Evolutionary conservation across 2,888 invertebrate genomes (phyloP).

Genomic region (Tenthredo livida): DNA sequence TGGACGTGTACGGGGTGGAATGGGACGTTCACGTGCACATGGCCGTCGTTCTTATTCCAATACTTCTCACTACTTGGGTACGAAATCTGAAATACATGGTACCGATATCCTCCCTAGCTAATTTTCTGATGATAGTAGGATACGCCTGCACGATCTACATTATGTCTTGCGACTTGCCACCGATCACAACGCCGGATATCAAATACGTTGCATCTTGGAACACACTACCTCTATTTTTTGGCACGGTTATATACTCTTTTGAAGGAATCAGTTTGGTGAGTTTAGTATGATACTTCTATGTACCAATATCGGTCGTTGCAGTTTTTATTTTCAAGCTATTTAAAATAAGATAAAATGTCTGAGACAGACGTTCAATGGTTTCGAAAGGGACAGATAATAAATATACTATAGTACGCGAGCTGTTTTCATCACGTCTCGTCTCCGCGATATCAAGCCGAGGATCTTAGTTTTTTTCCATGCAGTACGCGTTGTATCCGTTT

Average conservation of each 20-base stretch:
- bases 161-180: slow-evolving; percentile 86
- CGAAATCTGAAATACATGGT: slow-evolving; percentile 88
- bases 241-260: slow-evolving; percentile 97
- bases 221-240: slow-evolving; percentile 93
- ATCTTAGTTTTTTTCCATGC: background rate
- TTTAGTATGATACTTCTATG: slow-evolving; percentile 54
- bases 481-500: background rate
- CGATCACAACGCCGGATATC: slow-evolving; percentile 79
- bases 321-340: background rate
- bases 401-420: background rate
- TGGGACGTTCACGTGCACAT: slow-evolving; percentile 87
- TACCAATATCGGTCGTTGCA: background rate
- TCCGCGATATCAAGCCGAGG: background rate
- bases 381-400: background rate
- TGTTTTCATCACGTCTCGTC: background rate
- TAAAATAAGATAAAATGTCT: too few relatives aligned
- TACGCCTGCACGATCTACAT: slow-evolving; percentile 89
- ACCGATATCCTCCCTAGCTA: slow-evolving; percentile 89
- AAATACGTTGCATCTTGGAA: slow-evolving; percentile 82
- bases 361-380: background rate
- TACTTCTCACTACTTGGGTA: slow-evolving; percentile 87
- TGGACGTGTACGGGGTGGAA: slow-evolving; percentile 83
- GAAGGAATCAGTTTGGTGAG: slow-evolving; percentile 96
- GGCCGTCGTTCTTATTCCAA: slow-evolving; percentile 86
- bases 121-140: slow-evolving; percentile 87